phyloP scores from a whole-genome alignment of 2,888 invertebrate genomes.

The Eupithecia dodoneata region DNA sequence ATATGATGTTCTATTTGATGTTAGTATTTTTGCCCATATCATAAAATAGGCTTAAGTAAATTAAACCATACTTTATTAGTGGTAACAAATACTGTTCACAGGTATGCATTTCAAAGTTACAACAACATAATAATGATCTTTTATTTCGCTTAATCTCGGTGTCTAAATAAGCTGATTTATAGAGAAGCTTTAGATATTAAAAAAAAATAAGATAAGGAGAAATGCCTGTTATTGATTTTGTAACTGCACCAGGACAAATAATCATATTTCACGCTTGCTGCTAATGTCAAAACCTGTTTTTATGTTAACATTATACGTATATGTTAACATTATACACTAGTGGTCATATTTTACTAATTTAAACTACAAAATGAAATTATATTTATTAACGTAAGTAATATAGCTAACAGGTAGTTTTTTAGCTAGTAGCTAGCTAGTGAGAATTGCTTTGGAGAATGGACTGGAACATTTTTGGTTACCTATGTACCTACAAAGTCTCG shows the following conservation, averaged over 20 bases:
- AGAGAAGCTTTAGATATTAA: not conserved
- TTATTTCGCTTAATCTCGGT: conserved; percentile 8
- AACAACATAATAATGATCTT: not conserved
- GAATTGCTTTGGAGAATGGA: too few species aligned
- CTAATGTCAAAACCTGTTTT: too few species aligned
- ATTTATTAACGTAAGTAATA: too few species aligned
- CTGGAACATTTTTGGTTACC: too few species aligned
- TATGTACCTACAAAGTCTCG: too few species aligned
- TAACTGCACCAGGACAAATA: not conserved
- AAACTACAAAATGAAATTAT: too few species aligned
- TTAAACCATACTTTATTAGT: not conserved
- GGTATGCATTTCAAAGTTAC: conserved; percentile 6
- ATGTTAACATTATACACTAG: too few species aligned
- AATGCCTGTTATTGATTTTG: not conserved
- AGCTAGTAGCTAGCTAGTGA: too few species aligned
- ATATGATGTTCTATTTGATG: not conserved
- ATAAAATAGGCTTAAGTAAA: not conserved
- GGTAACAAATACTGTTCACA: conserved; percentile 2
- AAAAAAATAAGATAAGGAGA: not conserved
- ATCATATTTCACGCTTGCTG: too few species aligned
- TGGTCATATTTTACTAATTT: too few species aligned
- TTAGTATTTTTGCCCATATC: conserved; percentile 2
- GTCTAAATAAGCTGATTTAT: conserved; percentile 22
- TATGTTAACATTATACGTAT: too few species aligned
- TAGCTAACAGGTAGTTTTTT: too few species aligned